Base-by-base conservation (phyloP, 2,113 vertebrate species). In the Hippocampus zosterae region DNA sequence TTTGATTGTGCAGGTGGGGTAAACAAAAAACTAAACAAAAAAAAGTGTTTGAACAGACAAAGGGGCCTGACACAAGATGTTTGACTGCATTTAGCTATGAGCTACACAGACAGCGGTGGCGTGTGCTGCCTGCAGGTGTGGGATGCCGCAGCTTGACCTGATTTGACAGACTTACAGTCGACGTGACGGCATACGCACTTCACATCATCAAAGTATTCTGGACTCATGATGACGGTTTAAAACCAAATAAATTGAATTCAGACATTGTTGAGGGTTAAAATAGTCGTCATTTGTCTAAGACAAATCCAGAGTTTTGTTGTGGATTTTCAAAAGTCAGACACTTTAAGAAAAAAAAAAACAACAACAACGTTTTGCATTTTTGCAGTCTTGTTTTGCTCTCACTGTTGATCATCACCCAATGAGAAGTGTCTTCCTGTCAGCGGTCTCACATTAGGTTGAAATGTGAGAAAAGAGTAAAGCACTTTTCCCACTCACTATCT, bases 121-220 rank as follows among this genome's bases (percentile, higher is more conserved):
- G 71, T 70, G 71, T 73, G 53, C 50, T 56, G 76, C 81, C 82
- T 74, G 79, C 74, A 82, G 82, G 79, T 83, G 79, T 59, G 73
- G 80, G 57, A 74, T 72, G 52, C 44, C 46, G 46, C 62, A 62
- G 59, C 70, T 65, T 81, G 78, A 86, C 81, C 79, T 85, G 82
- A 87, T 81, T 71, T 85, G 87, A 85, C 81, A 85, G 67, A 37
- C 73, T 65, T 76, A 79, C 74, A 74, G 71, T 42, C 71, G 33
- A 78, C 71, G 72, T 69, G 75, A 76, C 65, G 41, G 77, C 53
- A 53, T 41, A 5, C 7, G 3, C 42, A 27, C 72, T 67, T 7
- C 25, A 29, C 10, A 0, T 65, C 56, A 42, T 57, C 76, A 73
- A 42, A 21, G 48, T 19, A 46, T 29, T 61, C 48, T 62, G 27